Conservation (phyloP, 2,888 invertebrate species). For the Parnassius smintheus region DNA sequence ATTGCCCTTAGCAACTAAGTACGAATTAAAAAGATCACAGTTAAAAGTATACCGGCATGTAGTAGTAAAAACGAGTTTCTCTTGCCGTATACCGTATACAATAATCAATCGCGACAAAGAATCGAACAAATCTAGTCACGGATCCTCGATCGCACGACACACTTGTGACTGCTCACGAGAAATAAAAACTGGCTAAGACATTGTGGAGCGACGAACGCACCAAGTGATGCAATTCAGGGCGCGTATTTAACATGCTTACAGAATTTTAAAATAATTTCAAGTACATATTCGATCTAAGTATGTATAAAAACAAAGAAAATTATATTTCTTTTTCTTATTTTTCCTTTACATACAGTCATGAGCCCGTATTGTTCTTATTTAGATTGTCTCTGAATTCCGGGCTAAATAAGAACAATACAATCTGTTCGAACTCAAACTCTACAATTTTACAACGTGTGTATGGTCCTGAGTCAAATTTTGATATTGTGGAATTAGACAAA, state of each 20-base stretch:
- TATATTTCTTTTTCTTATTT: no score
- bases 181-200: background rate
- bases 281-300: background rate
- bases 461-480: no score
- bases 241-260: conserved; percentile 8
- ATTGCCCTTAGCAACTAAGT: no score
- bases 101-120: conserved; percentile 8
- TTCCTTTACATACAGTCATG: no score
- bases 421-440: no score
- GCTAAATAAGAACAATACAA: no score
- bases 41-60: background rate
- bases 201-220: background rate
- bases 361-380: no score
- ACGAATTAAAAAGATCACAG: conserved; percentile 1
- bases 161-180: background rate
- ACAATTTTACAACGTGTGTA: no score
- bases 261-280: conserved; percentile 18
- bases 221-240: conserved; percentile 8
- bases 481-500: no score
- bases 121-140: conserved; percentile 19
- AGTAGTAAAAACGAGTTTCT: conserved; percentile 13
- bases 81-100: background rate
- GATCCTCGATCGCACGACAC: conserved; percentile 10
- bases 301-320: no score
- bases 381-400: no score